Evolutionary conservation across 2,888 invertebrate species (phyloP).

Genomic region (Dasypolia templi): DNA sequence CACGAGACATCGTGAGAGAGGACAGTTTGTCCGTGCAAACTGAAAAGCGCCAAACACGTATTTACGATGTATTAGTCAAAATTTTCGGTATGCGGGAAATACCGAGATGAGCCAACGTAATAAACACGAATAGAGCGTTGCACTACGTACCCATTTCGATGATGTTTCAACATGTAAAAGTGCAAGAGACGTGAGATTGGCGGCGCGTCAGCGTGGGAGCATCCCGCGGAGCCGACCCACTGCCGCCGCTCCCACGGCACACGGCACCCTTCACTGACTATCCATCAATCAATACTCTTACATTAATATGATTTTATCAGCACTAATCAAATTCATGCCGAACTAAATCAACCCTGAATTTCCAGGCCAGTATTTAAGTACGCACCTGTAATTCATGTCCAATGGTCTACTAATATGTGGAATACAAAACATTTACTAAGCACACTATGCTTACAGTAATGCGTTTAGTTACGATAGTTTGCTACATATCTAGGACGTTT

Average conservation of each 20-base stretch:
- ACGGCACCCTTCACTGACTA: conserved; percentile 64
- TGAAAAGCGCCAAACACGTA: background rate
- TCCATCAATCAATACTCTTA: conserved; percentile 36
- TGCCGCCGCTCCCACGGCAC: conserved; percentile 69
- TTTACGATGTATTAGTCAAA: conserved; percentile 31
- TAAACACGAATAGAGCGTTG: conserved; percentile 33
- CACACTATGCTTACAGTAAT: conserved; percentile 17
- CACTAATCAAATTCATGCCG: background rate
- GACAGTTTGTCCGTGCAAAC: background rate
- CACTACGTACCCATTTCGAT: conserved; percentile 50
- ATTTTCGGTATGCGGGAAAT: conserved; percentile 26
- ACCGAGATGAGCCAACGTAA: conserved; percentile 15
- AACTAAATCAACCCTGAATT: background rate
- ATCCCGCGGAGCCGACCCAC: conserved; percentile 66
- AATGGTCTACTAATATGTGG: background rate
- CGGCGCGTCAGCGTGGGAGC: conserved; percentile 69
- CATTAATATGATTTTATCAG: background rate
- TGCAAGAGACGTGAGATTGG: conserved; percentile 62
- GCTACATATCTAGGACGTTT: conserved; percentile 44
- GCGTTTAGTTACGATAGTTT: conserved; percentile 8
- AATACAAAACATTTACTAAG: background rate
- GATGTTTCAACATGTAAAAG: conserved; percentile 68
- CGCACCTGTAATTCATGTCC: background rate
- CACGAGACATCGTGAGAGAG: background rate
- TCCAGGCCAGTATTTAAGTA: background rate